A percentile compares a stretch with the other conserved stretches of the same genome.
Evolutionary conservation across 2,797 vertebrate genomes (phyloP).

Genomic region (Sarcophilus harrisii): DNA sequence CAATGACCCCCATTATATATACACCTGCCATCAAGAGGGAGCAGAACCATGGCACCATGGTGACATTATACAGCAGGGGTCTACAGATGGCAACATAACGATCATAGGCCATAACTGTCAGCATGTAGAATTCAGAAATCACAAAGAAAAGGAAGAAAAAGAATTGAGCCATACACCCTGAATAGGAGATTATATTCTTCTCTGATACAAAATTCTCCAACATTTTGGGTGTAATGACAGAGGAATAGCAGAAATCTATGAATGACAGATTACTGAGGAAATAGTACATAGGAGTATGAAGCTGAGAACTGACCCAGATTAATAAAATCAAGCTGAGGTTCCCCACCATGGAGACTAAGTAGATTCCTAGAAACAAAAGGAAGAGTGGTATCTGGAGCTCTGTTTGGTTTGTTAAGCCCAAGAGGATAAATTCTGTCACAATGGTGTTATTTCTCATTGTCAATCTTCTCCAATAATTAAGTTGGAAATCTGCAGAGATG

Average conservation of each 20-base stretch:
- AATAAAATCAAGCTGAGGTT: slow-evolving; percentile 66
- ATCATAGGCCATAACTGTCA: slow-evolving; percentile 72
- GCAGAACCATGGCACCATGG: slow-evolving; percentile 54
- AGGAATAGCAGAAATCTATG: slow-evolving; percentile 53
- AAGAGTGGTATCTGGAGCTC: slow-evolving; percentile 37
- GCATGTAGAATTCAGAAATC: slow-evolving; percentile 54
- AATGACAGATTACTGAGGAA: slow-evolving; percentile 62
- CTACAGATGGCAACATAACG: slow-evolving; percentile 68
- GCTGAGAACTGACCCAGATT: slow-evolving; percentile 44
- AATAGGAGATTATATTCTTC: slow-evolving; percentile 24
- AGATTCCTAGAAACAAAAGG: slow-evolving; percentile 24
- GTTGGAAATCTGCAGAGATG: slow-evolving; percentile 16
- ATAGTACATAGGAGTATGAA: slow-evolving; percentile 61
- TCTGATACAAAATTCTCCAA: slow-evolving; percentile 14
- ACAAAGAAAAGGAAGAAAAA: slow-evolving; percentile 65
- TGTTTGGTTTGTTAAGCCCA: slow-evolving; percentile 31
- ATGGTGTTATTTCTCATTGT: slow-evolving; percentile 57
- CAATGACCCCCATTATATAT: slow-evolving; percentile 26
- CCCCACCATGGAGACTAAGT: slow-evolving; percentile 46
- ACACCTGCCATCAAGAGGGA: slow-evolving; percentile 19
- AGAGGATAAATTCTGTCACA: slow-evolving; percentile 41
- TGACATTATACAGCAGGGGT: slow-evolving; percentile 53
- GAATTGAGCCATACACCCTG: slow-evolving; percentile 63
- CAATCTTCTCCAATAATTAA: slow-evolving; percentile 45
- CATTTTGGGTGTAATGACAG: slow-evolving; percentile 52